Percentiles rank a stretch among this genome's conserved stretches.
Conservation (phyloP, 2,113 vertebrate genomes). For the Saguinus midas region DNA sequence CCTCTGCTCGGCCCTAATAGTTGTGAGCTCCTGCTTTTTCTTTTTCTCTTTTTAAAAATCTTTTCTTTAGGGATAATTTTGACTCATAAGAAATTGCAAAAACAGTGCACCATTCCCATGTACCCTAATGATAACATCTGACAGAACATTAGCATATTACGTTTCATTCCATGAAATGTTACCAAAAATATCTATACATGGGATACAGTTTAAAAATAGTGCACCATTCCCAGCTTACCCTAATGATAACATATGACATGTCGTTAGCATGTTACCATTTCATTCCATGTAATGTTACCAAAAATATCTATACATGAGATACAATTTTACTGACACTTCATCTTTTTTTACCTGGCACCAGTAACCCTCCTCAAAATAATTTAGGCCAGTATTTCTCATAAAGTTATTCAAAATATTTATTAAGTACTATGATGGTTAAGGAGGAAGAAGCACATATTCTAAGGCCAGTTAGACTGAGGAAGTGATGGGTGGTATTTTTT, state of each 20-base stretch:
- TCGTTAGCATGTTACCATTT: background rate
- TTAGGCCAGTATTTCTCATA: background rate
- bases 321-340: background rate
- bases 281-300: background rate
- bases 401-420: background rate
- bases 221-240: background rate
- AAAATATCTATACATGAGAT: background rate
- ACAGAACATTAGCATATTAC: background rate
- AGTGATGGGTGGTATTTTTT: background rate
- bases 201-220: background rate
- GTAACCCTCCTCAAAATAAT: background rate
- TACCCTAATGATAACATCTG: background rate
- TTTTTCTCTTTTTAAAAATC: background rate
- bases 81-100: background rate
- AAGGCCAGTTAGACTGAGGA: background rate
- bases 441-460: background rate
- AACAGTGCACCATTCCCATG: background rate
- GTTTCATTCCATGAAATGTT: background rate
- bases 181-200: background rate
- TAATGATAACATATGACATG: background rate
- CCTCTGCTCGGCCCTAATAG: no score
- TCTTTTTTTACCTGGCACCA: background rate
- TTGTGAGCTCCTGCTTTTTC: background rate
- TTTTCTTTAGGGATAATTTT: constrained; percentile 1
- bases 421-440: background rate